Conservation (phyloP, 1,140 invertebrate species). For the Scaptodrosophila lebanonensis region DNA sequence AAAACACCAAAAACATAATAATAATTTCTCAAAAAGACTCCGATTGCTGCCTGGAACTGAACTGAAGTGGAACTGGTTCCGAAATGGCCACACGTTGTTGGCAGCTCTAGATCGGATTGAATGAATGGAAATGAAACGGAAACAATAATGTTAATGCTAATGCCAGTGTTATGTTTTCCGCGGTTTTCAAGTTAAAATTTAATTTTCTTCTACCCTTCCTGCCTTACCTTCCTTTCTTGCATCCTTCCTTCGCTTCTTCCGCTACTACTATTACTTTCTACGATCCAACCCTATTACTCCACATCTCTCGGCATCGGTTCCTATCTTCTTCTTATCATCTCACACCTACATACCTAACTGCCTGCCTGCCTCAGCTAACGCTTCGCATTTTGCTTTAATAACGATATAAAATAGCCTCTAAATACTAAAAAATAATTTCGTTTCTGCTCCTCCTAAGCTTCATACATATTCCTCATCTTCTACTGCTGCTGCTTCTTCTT, state of each 20-base stretch:
- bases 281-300: no score
- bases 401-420: conserved; percentile 76
- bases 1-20: no score
- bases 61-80: no score
- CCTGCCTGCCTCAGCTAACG: conserved; percentile 19
- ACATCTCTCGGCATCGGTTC: conserved; percentile 7
- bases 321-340: conserved; percentile 12
- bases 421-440: conserved; percentile 75
- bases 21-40: no score
- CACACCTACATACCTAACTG: conserved; percentile 11
- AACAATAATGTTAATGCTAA: no score
- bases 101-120: no score
- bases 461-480: conserved; percentile 8
- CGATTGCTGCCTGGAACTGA: no score
- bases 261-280: no score
- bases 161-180: neutral
- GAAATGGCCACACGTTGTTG: no score
- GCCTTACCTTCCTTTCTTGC: conserved; percentile 1
- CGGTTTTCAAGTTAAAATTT: conserved; percentile 33
- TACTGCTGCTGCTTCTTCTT: conserved; percentile 2
- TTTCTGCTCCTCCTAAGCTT: conserved; percentile 30
- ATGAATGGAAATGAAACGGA: no score
- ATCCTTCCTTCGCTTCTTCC: neutral
- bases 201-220: conserved; percentile 25
- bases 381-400: conserved; percentile 43